Evolutionary conservation across 1,140 invertebrate species (phyloP), one percentile per base, ranked within the genome.

Genomic region (Nebria ingens): DNA sequence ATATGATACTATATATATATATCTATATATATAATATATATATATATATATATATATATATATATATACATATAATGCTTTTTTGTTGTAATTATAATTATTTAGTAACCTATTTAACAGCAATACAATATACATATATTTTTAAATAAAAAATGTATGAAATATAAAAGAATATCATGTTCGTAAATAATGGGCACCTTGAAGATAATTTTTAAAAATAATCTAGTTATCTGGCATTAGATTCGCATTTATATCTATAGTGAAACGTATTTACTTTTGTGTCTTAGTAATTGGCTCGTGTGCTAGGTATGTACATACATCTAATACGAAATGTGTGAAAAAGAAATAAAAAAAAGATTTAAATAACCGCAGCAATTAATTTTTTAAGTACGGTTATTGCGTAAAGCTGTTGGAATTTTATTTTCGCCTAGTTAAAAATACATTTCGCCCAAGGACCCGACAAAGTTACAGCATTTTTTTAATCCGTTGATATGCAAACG

Each of bases 301-400:
- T 34, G 6, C 6, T n/a, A n/a, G 25, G 25, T n/a, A n/a, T n/a
- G n/a, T n/a, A n/a, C n/a, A n/a, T n/a, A n/a, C n/a, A n/a, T n/a
- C n/a, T n/a, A 4, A 29, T 29, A 29, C 25, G 25, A 29, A 13
- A 13, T 13, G 25, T 6, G 25, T 6, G 13, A 29, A 17, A 9
- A 12, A 45, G 4, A 45, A 45, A 45, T 12, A 12, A 45, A 45
- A 45, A 45, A 45, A 45, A 45, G 40, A 45, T 45, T 45, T 45
- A 45, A 45, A 45, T 45, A 45, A 45, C 40, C 40, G 6, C 40
- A 17, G 40, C 40, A 45, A 45, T 45, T 45, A 45, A 45, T 45
- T 45, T 45, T 45, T 45, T 12, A 45, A 45, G 40, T 45, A 45
- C 40, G n/a, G n/a, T n/a, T n/a, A 45, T 45, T 45, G 40, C 40